A percentile compares a stretch with the other conserved stretches of the same genome.
Evolutionary conservation across 2,113 vertebrate species (phyloP).

Genomic region (Oreocharis arfaki): DNA sequence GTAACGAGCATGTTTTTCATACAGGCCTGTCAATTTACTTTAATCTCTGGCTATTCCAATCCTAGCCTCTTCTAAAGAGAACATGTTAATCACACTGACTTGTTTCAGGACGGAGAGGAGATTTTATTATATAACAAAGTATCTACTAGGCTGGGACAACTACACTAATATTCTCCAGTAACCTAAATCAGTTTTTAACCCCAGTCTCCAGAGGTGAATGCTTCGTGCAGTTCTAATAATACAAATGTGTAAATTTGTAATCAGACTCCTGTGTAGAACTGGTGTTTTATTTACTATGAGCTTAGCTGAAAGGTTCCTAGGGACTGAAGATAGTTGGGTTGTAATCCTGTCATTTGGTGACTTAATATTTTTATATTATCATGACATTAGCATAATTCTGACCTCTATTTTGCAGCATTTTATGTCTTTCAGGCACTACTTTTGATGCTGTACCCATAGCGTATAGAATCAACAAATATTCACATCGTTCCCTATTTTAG

Average conservation of each 20-base stretch:
- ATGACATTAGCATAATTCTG: constrained; percentile 76
- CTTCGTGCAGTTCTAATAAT: constrained; percentile 66
- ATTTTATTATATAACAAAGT: neutral
- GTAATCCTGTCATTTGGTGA: constrained; percentile 77
- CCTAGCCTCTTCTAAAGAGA: neutral
- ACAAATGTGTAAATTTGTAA: constrained; percentile 74
- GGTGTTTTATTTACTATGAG: constrained; percentile 69
- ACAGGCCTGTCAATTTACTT: neutral
- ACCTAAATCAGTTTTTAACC: constrained; percentile 70
- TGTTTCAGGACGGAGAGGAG: neutral
- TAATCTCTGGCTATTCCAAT: neutral
- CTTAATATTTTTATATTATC: constrained; percentile 76
- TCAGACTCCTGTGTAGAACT: constrained; percentile 59
- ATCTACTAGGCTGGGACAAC: neutral
- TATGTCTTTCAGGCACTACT: constrained; percentile 67
- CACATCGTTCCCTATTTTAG: constrained; percentile 63
- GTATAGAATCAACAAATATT: constrained; percentile 69
- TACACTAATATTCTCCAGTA: constrained; percentile 4
- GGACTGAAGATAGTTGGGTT: constrained; percentile 61
- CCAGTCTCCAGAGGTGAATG: constrained; percentile 53
- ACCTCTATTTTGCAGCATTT: constrained; percentile 71
- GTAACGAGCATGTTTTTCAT: neutral
- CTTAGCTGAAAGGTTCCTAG: constrained; percentile 62
- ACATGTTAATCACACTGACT: neutral
- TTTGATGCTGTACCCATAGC: constrained; percentile 45